Conservation (phyloP, 2,888 invertebrate species). For the Polydrusus cervinus region DNA sequence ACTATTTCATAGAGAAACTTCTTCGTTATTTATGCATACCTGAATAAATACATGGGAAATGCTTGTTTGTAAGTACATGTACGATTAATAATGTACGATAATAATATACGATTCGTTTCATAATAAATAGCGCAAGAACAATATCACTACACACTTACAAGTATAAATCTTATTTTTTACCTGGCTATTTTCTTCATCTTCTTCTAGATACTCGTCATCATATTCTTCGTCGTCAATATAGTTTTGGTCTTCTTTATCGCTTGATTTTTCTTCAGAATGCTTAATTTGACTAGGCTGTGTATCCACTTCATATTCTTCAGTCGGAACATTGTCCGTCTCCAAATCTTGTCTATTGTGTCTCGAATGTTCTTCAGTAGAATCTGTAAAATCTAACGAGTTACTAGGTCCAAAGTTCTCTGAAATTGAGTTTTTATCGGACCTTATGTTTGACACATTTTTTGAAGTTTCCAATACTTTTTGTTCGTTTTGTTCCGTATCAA, state of each 20-base stretch:
- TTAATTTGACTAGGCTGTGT: not conserved
- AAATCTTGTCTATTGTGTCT: conserved; percentile 55
- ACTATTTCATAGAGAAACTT: too few species aligned
- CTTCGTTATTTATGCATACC: too few species aligned
- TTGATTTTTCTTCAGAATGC: conserved; percentile 3
- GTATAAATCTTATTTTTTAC: not conserved
- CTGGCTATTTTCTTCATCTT: conserved; percentile 67
- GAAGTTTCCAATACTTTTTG: conserved; percentile 42
- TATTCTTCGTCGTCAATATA: conserved; percentile 39
- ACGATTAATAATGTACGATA: too few species aligned
- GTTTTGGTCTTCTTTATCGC: conserved; percentile 11
- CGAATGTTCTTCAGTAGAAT: conserved; percentile 74
- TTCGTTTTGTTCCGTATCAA: not conserved
- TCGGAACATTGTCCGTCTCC: conserved; percentile 50
- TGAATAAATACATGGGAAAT: too few species aligned
- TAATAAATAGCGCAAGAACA: too few species aligned
- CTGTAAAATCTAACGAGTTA: conserved; percentile 61
- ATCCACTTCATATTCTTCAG: conserved; percentile 35
- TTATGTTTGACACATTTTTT: conserved; percentile 60
- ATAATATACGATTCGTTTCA: too few species aligned
- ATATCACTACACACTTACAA: too few species aligned
- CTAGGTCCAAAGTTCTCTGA: not conserved
- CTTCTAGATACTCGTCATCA: conserved; percentile 66
- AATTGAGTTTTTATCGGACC: conserved; percentile 60
- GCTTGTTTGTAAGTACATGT: too few species aligned